Evolutionary conservation across 92 coral and sea anemone genomes (phyloP).

Genomic region (Virgularia gustaviana): DNA sequence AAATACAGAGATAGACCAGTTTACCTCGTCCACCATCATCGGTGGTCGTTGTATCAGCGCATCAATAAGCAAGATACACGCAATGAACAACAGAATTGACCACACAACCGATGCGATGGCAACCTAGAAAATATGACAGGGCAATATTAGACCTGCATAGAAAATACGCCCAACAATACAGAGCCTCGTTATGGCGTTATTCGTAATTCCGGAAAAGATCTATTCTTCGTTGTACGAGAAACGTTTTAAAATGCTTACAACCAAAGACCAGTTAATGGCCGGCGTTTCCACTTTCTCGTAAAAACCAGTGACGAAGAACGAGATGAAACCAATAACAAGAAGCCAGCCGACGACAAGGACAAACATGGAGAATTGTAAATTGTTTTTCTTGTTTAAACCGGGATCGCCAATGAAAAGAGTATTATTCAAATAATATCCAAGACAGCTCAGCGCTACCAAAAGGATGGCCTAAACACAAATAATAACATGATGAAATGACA

Average conservation of each 20-base stretch:
- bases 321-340: background rate
- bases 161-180: too few relatives aligned
- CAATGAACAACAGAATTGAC: constrained; percentile 5
- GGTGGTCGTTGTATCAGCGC: background rate
- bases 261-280: constrained; percentile 22
- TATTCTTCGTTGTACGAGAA: too few relatives aligned
- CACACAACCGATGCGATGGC: background rate
- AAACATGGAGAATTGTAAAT: background rate
- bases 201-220: too few relatives aligned
- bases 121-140: background rate
- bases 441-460: background rate
- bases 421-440: background rate
- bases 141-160: too few relatives aligned
- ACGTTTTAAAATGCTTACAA: background rate
- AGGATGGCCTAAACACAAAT: background rate
- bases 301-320: constrained; percentile 8
- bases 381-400: background rate
- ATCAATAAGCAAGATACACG: background rate
- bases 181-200: too few relatives aligned
- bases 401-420: background rate
- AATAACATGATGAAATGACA: too few relatives aligned
- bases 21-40: background rate
- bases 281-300: constrained; percentile 3
- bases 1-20: too few relatives aligned
- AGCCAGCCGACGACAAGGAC: constrained; percentile 8